Conservation (phyloP, 2,113 vertebrate species). For the Oceanites oceanicus region DNA sequence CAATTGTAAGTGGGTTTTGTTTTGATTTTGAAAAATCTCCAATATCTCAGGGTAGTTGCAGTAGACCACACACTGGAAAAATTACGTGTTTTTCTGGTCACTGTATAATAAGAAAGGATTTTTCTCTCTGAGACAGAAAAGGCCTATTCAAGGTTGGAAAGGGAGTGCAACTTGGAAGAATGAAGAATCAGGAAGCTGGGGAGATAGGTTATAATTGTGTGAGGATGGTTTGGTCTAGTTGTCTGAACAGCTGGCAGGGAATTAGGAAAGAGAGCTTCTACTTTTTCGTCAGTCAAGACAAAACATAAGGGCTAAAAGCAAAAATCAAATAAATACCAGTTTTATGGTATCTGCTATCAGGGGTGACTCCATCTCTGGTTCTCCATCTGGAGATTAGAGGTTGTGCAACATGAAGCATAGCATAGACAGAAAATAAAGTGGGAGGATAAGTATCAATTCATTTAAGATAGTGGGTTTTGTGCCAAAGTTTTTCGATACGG, state of each 20-base stretch:
- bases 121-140: slow-evolving; percentile 49
- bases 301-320: not conserved
- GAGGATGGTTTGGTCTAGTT: not conserved
- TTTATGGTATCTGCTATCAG: not conserved
- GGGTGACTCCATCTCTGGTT: not conserved
- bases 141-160: slow-evolving; percentile 26
- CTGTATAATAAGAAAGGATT: slow-evolving; percentile 46
- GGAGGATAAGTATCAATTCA: not conserved
- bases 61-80: slow-evolving; percentile 66
- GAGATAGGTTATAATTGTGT: slow-evolving; percentile 1
- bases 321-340: not conserved
- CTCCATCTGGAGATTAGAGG: not conserved
- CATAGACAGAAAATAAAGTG: not conserved
- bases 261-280: not conserved
- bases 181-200: slow-evolving; percentile 27
- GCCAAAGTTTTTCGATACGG: not conserved
- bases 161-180: not conserved
- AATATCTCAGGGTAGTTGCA: slow-evolving; percentile 50
- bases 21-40: slow-evolving; percentile 63
- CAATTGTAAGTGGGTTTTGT: slow-evolving; percentile 66
- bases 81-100: slow-evolving; percentile 44
- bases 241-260: slow-evolving; percentile 32
- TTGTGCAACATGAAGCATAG: not conserved
- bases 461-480: not conserved
- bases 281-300: not conserved